These are phyloP conservation scores for Rhea pennata DNA, from an alignment of 2,113 vertebrate genomes.

Conservation along the genomic window DNA sequence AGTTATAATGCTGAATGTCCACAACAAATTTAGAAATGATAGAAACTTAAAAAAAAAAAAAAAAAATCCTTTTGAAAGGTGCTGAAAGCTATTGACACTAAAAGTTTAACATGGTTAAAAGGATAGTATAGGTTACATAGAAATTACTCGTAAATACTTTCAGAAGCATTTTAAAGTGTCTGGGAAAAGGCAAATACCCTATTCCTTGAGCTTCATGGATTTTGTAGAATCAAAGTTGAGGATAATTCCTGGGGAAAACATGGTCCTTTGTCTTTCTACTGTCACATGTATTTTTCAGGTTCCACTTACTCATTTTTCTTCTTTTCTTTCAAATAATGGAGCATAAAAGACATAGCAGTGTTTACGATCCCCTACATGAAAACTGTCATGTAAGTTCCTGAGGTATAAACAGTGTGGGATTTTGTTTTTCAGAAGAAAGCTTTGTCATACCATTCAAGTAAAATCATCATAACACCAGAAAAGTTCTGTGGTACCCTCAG, in stretches of 20 bases:
- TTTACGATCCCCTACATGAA: not conserved
- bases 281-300: not conserved
- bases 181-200: not conserved
- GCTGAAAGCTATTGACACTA: not conserved
- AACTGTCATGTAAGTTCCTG: not conserved
- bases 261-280: not conserved
- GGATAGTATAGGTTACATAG: not conserved
- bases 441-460: not conserved
- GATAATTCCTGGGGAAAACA: not conserved
- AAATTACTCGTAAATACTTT: not conserved
- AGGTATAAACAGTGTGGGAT: not conserved
- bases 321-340: not conserved
- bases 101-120: not conserved
- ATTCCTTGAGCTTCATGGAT: not conserved
- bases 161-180: not conserved
- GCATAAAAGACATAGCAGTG: not conserved
- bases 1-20: not conserved
- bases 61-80: not conserved
- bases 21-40: not conserved
- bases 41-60: not conserved
- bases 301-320: not conserved
- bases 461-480: not conserved
- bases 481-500: not conserved
- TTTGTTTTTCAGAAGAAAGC: not conserved
- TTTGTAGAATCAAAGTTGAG: not conserved